phyloP scores from a whole-genome alignment of 2,797 vertebrate species.

The Phaenicophaeus curvirostris region DNA sequence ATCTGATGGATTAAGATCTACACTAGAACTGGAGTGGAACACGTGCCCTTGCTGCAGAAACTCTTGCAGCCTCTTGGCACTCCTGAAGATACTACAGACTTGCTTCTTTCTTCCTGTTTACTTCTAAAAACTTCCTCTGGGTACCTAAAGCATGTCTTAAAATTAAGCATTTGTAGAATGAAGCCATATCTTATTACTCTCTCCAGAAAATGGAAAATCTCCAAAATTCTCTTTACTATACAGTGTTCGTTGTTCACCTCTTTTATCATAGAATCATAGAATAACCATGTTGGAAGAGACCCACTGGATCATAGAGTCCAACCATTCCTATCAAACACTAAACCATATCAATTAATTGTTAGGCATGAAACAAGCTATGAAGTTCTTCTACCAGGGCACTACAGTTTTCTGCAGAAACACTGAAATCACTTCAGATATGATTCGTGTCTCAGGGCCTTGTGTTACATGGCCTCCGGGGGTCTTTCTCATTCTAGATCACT shows the following conservation, averaged over 20 bases:
- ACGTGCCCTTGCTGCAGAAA: neutral
- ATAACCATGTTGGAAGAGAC: no score
- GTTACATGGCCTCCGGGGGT: neutral
- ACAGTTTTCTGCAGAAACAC: neutral
- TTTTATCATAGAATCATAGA: neutral
- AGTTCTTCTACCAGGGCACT: neutral
- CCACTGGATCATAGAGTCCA: no score
- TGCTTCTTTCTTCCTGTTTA: neutral
- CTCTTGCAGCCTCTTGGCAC: neutral
- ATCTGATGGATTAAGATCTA: neutral
- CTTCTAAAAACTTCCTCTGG: neutral
- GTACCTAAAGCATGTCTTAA: neutral
- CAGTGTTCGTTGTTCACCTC: neutral
- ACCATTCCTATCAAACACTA: no score
- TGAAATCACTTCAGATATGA: neutral
- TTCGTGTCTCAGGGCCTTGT: neutral
- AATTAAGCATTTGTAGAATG: neutral
- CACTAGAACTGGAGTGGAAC: neutral
- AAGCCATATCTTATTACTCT: neutral
- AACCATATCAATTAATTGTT: neutral
- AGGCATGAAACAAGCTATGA: rapidly evolving
- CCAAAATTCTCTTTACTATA: neutral
- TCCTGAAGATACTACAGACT: neutral
- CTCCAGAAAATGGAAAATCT: neutral
- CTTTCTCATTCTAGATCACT: neutral